Evolutionary conservation across 2,797 vertebrate genomes (phyloP).

Genomic region (Pangasius djambal): DNA sequence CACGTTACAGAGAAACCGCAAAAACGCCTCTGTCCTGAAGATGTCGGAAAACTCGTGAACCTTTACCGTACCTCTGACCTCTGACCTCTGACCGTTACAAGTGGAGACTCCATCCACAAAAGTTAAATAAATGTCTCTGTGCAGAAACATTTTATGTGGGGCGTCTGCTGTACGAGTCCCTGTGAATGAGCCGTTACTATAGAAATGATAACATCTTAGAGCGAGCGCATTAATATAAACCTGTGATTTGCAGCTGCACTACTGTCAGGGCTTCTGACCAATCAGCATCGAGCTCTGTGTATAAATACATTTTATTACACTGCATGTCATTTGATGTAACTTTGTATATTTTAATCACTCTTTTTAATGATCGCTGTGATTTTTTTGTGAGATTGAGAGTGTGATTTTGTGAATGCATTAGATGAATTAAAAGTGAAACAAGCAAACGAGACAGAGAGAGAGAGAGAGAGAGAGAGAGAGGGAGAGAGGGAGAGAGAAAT

Average conservation of each 20-base stretch:
- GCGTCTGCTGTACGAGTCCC: background rate
- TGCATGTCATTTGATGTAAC: background rate
- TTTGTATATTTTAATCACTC: conserved; percentile 4
- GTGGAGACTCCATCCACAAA: too few relatives aligned
- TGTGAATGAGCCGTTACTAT: background rate
- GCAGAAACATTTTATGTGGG: too few relatives aligned
- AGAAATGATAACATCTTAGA: background rate
- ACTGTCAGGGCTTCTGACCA: conserved; percentile 1
- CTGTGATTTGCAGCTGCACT: background rate
- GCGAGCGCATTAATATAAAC: background rate
- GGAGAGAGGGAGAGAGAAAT: conserved; percentile 28
- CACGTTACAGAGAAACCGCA: too few relatives aligned
- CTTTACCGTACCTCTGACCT: too few relatives aligned
- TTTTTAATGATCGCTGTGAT: conserved; percentile 1
- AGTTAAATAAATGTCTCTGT: too few relatives aligned
- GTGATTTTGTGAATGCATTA: conserved; percentile 34
- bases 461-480: conserved; percentile 18
- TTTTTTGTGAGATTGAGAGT: conserved; percentile 61
- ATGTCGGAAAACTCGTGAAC: too few relatives aligned
- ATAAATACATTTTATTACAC: background rate
- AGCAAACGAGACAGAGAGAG: background rate
- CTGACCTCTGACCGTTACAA: too few relatives aligned
- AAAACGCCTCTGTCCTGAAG: too few relatives aligned
- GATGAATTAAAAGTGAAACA: conserved; percentile 11
- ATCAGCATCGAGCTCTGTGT: background rate